Percentiles rank a stretch among this genome's conserved stretches.
Evolutionary conservation across 2,888 invertebrate genomes (phyloP).

Genomic region (Omphaloscelis lunosa): DNA sequence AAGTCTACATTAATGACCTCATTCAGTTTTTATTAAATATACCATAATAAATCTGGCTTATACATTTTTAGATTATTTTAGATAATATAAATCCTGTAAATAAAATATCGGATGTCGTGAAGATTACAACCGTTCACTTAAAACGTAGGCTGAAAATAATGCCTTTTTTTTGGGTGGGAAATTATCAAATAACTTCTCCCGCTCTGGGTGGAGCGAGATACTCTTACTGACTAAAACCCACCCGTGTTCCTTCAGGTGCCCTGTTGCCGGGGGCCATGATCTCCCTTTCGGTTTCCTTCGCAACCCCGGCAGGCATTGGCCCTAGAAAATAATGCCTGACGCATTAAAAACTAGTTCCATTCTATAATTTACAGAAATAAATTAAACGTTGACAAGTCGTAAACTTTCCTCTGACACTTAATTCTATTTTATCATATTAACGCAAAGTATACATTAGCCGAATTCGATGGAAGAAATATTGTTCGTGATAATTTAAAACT

Average conservation of each 20-base stretch:
- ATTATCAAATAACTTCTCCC: too few relatives aligned
- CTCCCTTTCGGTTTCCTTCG: too few relatives aligned
- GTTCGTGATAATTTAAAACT: neutral
- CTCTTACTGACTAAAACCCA: too few relatives aligned
- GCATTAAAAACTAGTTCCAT: slow-evolving; percentile 21
- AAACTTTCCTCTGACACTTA: slow-evolving; percentile 5
- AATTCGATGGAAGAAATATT: slow-evolving; percentile 12
- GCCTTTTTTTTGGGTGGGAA: too few relatives aligned
- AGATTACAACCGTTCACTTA: neutral
- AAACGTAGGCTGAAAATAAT: neutral
- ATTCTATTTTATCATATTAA: neutral
- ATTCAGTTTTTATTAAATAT: neutral
- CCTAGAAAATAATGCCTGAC: neutral
- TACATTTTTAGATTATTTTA: neutral
- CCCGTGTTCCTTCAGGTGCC: too few relatives aligned
- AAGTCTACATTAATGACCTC: slow-evolving; percentile 17
- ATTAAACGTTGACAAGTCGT: slow-evolving; percentile 2
- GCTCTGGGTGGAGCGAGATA: too few relatives aligned
- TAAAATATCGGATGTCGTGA: neutral
- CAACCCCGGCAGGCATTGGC: too few relatives aligned
- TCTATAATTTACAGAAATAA: slow-evolving; percentile 19
- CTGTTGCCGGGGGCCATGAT: too few relatives aligned
- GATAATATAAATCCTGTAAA: neutral
- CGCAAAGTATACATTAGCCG: neutral
- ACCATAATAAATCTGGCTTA: neutral